Evolutionary conservation across 1,140 invertebrate species (phyloP).

Genomic region (Micrasema minimum): DNA sequence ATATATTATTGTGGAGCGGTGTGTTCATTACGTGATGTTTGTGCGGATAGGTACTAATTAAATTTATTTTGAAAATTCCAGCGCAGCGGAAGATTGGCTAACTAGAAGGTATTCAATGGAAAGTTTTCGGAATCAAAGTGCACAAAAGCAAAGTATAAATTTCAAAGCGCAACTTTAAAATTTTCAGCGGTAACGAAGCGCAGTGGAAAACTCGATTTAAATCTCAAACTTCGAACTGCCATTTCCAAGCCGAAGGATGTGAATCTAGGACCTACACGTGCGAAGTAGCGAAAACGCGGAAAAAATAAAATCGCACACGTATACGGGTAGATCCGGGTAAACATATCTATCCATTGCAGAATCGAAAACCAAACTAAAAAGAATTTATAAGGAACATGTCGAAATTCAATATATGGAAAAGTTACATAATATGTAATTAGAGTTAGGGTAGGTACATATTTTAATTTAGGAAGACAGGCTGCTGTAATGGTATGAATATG

Average conservation of each 20-base stretch:
- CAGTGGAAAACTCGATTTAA: constrained; percentile 8
- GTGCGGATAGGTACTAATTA: background rate
- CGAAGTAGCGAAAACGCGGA: no score
- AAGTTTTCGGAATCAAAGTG: background rate
- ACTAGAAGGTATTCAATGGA: background rate
- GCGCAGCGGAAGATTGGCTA: background rate
- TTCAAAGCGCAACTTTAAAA: background rate
- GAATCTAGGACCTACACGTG: no score
- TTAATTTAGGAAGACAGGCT: no score
- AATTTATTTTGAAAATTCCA: background rate
- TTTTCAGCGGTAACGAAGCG: background rate
- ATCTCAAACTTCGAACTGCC: constrained; percentile 4
- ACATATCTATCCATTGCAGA: background rate
- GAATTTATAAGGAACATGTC: background rate
- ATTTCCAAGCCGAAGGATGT: background rate
- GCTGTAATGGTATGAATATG: no score
- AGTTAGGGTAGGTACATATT: no score
- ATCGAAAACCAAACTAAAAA: background rate
- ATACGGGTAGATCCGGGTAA: background rate
- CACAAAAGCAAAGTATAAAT: constrained; percentile 9
- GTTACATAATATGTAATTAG: no score
- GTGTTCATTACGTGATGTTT: background rate
- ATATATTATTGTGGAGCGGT: background rate
- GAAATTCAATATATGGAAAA: background rate
- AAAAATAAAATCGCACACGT: background rate